A percentile compares a stretch with the other conserved stretches of the same genome.
Conservation (phyloP, 1,140 invertebrate genomes). For the Trachymyrmex septentrionalis region DNA sequence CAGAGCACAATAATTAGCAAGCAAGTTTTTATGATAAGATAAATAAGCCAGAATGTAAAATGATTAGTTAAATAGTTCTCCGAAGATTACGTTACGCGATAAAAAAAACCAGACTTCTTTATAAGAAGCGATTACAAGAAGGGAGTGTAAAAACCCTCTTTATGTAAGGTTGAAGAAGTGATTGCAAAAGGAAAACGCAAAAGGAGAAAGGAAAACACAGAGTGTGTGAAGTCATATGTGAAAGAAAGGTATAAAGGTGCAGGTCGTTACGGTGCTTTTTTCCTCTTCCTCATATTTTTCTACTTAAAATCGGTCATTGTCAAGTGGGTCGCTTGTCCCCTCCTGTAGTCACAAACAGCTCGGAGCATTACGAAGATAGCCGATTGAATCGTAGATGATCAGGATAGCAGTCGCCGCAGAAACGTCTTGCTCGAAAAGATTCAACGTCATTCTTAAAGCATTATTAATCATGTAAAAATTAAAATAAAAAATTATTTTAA, state of each 20-base stretch:
- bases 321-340: conserved; percentile 48
- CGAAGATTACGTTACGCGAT: neutral
- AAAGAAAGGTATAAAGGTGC: neutral
- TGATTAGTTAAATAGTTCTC: neutral
- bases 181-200: conserved; percentile 23
- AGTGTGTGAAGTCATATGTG: neutral
- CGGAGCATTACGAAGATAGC: conserved; percentile 80
- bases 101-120: neutral
- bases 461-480: neutral
- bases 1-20: neutral
- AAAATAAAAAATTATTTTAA: neutral
- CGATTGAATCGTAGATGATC: conserved; percentile 80
- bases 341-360: conserved; percentile 50
- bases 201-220: conserved; percentile 6
- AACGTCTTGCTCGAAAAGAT: conserved; percentile 65
- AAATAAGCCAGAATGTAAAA: neutral
- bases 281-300: conserved; percentile 62
- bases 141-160: conserved; percentile 13
- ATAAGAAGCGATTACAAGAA: conserved; percentile 21
- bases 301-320: conserved; percentile 50
- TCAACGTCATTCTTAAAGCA: neutral
- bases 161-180: neutral
- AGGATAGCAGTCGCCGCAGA: conserved; percentile 75
- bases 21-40: neutral
- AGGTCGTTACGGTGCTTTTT: conserved; percentile 29